Evolutionary conservation across 2,888 invertebrate genomes (phyloP), one percentile per base, ranked within the genome.

Genomic region (Itoplectis maculator): DNA sequence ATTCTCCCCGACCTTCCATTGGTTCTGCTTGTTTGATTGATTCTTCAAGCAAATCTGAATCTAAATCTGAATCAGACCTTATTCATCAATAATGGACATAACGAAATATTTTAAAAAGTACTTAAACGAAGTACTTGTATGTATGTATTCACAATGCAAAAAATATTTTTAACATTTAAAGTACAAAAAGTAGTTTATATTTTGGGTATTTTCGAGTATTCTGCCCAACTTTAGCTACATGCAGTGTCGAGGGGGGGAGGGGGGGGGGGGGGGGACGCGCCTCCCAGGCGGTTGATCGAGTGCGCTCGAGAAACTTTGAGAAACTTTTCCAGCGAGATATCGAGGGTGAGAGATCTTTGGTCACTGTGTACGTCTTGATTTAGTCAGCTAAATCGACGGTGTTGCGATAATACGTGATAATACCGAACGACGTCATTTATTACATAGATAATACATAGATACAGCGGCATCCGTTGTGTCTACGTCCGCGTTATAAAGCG

Each of bases 381-480:
- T 61, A 61, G 4, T 40, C 37, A 15, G 15, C 61, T 37, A 8
- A 7, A 18, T n/a, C 37, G 18, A 61, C 11, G 18, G 15, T 37
- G 9, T 9, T 18, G 9, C 61, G 61, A 61, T 59, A 37, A 61
- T 37, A 61, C 35, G 37, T 15, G 61, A 61, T 61, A 61, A 61
- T 40, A 61, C 35, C 35, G 59, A 59, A n/a, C 47, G n/a, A 13
- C 5, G 47, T 1, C 1, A n/a, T n/a, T n/a, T n/a, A 2, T n/a
- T 29, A 8, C 4, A 61, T 1, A 61, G 35, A 61, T 61, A 37
- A 40, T 40, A 7, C 37, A 7, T 20, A 59, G 8, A 15, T 59
- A 37, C n/a, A n/a, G 15, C 15, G n/a, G 3, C 59, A 15, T 59
- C 29, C 7, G 3, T 59, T 20, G 8, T 15, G 35, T 37, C 35